phyloP scores from a whole-genome alignment of 2,113 vertebrate genomes.

The Boulengeromyrus knoepffleri region DNA sequence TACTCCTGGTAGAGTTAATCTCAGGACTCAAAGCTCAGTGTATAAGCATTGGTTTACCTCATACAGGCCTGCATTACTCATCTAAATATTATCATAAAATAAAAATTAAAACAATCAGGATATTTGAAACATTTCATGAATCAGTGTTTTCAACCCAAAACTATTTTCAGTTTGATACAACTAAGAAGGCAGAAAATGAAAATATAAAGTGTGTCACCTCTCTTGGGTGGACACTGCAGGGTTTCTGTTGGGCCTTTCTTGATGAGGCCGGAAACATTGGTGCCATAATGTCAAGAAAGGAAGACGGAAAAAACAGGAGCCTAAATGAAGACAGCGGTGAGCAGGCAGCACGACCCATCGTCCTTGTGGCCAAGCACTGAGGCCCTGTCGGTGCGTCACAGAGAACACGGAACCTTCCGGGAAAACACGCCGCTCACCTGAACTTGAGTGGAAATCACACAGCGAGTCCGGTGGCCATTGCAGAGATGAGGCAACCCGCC shows the following conservation, averaged over 20 bases:
- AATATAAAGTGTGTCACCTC: neutral
- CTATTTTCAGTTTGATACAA: neutral
- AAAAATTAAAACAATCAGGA: neutral
- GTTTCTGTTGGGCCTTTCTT: conserved; percentile 21
- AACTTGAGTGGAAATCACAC: neutral
- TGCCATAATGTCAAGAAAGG: conserved; percentile 28
- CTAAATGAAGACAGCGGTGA: conserved; percentile 18
- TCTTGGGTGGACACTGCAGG: neutral
- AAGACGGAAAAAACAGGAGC: conserved; percentile 27
- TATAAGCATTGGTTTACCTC: neutral
- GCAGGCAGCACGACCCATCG: neutral
- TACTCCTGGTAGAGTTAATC: neutral
- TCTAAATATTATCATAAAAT: neutral
- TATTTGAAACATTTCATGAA: neutral
- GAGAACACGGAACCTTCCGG: conserved; percentile 23
- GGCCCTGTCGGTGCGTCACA: neutral
- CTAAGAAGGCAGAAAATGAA: neutral
- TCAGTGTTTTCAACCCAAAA: neutral
- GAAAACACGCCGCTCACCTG: neutral
- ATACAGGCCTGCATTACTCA: neutral
- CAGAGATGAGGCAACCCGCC: neutral
- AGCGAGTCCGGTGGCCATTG: neutral
- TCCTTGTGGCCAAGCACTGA: neutral
- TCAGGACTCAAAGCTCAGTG: neutral
- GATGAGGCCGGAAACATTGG: conserved; percentile 26